These are phyloP conservation scores for Abscondita cerata DNA, from an alignment of 2,888 invertebrate genomes.

Conservation along the genomic window DNA sequence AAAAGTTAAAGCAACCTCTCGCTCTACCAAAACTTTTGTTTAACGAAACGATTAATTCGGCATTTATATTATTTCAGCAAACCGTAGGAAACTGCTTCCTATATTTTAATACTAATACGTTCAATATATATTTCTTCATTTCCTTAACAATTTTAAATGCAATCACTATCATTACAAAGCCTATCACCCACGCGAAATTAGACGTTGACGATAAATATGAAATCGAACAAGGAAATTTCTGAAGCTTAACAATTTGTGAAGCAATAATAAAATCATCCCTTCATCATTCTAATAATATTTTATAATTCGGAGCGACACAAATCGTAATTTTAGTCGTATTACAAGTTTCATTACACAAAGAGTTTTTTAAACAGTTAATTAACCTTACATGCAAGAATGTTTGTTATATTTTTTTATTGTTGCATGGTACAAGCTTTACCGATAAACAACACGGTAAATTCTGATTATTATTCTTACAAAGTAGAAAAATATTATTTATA, in stretches of 20 bases:
- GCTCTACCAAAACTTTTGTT: no score
- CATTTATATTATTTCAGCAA: no score
- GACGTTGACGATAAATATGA: slow-evolving; percentile 1
- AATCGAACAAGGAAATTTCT: neutral
- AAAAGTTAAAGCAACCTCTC: no score
- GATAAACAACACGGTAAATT: neutral
- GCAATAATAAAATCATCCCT: slow-evolving; percentile 2
- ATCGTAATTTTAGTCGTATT: neutral
- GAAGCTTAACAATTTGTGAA: neutral
- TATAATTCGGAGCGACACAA: neutral
- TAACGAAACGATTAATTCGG: no score
- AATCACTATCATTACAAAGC: neutral
- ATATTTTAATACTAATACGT: no score
- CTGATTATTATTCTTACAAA: no score
- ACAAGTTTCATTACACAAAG: neutral
- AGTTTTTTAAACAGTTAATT: neutral
- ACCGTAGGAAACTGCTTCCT: no score
- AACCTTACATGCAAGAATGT: neutral
- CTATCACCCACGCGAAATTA: neutral
- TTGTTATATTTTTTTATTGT: neutral
- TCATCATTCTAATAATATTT: neutral
- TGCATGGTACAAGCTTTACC: neutral
- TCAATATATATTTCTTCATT: neutral
- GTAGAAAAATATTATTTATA: no score
- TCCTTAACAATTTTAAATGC: neutral